Conservation (phyloP, 2,888 invertebrate species). For the Apamea monoglypha region DNA sequence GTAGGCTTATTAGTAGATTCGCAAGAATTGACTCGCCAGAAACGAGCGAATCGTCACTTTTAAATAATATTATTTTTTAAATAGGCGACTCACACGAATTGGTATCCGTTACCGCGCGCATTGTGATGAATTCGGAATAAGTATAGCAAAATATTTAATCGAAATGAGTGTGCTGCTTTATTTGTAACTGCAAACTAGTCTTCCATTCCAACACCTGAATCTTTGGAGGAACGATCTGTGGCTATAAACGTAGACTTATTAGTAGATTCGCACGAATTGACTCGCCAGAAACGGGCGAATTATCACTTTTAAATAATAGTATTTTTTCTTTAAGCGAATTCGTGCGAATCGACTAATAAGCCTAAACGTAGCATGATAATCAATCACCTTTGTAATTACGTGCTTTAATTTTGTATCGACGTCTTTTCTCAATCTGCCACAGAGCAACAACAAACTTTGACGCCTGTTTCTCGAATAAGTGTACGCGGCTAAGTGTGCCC, state of each 20-base stretch:
- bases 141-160: conserved; percentile 27
- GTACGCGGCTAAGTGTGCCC: conserved; percentile 59
- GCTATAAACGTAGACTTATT: not conserved
- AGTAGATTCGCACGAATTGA: not conserved
- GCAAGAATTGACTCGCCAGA: not conserved
- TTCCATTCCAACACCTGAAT: not conserved
- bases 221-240: conserved; percentile 6
- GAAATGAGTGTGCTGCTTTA: conserved; percentile 22
- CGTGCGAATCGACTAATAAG: not conserved
- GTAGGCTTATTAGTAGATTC: not conserved
- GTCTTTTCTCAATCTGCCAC: not conserved
- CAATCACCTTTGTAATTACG: not conserved
- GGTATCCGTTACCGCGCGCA: conserved; percentile 28
- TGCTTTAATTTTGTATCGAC: not conserved
- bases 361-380: not conserved
- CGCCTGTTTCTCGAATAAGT: conserved; percentile 35
- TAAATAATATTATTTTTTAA: not conserved
- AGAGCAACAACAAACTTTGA: conserved; percentile 26
- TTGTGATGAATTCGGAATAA: conserved; percentile 37
- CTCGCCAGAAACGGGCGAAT: not conserved
- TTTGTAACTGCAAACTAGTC: conserved; percentile 15
- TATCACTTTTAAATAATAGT: not conserved
- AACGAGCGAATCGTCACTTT: not conserved
- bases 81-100: too few species aligned
- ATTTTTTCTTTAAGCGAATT: not conserved